Conservation (phyloP, 2,797 vertebrate species). For the Xenops minutus region DNA sequence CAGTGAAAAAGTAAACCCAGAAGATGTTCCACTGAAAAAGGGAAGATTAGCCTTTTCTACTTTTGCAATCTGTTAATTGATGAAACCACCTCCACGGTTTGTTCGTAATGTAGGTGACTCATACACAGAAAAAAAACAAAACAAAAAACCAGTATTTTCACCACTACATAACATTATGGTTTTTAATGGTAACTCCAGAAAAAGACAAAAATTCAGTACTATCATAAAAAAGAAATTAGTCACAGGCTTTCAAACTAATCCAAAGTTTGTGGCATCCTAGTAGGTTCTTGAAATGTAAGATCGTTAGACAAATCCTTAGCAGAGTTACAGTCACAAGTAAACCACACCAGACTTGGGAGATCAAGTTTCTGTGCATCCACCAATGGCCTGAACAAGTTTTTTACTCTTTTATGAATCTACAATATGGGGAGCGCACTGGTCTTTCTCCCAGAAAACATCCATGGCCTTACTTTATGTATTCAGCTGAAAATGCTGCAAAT, state of each 20-base stretch:
- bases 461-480: not conserved
- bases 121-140: not conserved
- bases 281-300: not conserved
- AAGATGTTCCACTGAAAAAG: not conserved
- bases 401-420: not conserved
- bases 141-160: not conserved
- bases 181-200: not conserved
- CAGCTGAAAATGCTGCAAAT: conserved; percentile 23
- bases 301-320: not conserved
- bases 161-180: not conserved
- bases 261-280: not conserved
- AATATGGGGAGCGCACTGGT: not conserved
- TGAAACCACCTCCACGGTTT: not conserved
- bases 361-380: not conserved
- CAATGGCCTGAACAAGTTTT: not conserved
- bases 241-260: not conserved
- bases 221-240: not conserved
- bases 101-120: not conserved
- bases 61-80: not conserved
- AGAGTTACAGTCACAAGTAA: not conserved
- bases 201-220: not conserved
- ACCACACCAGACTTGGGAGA: not conserved
- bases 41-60: not conserved
- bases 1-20: not conserved
- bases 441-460: conserved; percentile 10